A percentile compares a stretch with the other conserved stretches of the same genome.
phyloP scores from a whole-genome alignment of 1,140 invertebrate genomes.

The Mercenaria mercenaria region DNA sequence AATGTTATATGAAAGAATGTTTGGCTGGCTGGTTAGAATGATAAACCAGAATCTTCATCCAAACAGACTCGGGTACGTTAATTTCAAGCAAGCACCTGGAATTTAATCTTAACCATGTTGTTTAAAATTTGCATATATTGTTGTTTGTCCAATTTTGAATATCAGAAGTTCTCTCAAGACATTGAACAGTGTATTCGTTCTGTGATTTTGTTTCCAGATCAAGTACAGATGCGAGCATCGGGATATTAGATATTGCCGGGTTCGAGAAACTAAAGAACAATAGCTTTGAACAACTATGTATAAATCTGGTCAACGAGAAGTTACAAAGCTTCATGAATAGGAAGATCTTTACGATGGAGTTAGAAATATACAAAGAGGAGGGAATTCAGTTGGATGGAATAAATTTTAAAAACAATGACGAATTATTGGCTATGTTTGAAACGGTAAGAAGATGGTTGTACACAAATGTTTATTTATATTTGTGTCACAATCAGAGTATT shows the following conservation, averaged over 20 bases:
- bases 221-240: slow-evolving; percentile 62
- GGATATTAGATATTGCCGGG: slow-evolving; percentile 84
- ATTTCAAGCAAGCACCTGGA: too few species aligned
- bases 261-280: slow-evolving; percentile 88
- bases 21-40: slow-evolving; percentile 82
- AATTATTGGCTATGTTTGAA: slow-evolving; percentile 92
- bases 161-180: too few species aligned
- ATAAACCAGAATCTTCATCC: slow-evolving; percentile 80
- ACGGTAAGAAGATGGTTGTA: slow-evolving; percentile 70
- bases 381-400: slow-evolving; percentile 86
- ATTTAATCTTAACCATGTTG: too few species aligned
- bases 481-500: too few species aligned
- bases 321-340: slow-evolving; percentile 84
- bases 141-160: too few species aligned
- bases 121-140: too few species aligned
- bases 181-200: too few species aligned
- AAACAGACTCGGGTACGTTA: slow-evolving; percentile 15
- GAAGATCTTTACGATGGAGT: slow-evolving; percentile 76
- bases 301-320: slow-evolving; percentile 84
- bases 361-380: slow-evolving; percentile 74
- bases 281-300: slow-evolving; percentile 85
- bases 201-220: slow-evolving; percentile 1
- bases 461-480: too few species aligned
- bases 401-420: slow-evolving; percentile 92
- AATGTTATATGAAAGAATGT: slow-evolving; percentile 82